phyloP scores from a whole-genome alignment of 1,140 invertebrate species.

The Lordiphosa stackelbergi region DNA sequence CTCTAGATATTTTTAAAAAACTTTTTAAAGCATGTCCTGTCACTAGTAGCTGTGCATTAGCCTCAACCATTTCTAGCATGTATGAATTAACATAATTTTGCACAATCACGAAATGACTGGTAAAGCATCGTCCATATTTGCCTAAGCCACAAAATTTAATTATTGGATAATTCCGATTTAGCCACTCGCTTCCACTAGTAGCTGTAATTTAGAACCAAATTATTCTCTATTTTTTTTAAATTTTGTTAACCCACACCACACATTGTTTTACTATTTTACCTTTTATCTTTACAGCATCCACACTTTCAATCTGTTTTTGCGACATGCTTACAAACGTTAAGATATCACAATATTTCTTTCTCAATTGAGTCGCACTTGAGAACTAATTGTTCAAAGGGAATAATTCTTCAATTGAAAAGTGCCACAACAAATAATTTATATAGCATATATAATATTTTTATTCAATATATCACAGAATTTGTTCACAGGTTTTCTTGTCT shows the following conservation, averaged over 20 bases:
- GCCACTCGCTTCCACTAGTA: no score
- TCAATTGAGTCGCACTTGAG: slow-evolving; percentile 24
- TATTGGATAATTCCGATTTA: no score
- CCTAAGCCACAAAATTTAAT: no score
- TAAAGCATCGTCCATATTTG: no score
- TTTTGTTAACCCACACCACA: not conserved
- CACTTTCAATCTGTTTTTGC: slow-evolving; percentile 21
- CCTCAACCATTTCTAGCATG: no score
- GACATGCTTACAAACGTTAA: slow-evolving; percentile 24
- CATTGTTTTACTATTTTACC: slow-evolving; percentile 25
- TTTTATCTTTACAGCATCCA: slow-evolving; percentile 34
- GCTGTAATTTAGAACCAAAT: no score
- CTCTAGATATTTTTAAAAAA: no score
- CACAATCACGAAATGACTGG: no score
- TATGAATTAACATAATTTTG: no score
- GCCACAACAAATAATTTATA: slow-evolving; percentile 4
- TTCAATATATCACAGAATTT: slow-evolving; percentile 6
- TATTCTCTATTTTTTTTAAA: no score
- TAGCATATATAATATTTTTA: not conserved
- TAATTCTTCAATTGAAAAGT: slow-evolving; percentile 22
- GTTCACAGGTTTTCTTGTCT: slow-evolving; percentile 5
- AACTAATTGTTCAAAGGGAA: slow-evolving; percentile 36
- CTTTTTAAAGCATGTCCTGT: no score
- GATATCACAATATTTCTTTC: slow-evolving; percentile 21
- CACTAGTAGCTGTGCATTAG: no score